Evolutionary conservation across 2,888 invertebrate genomes (phyloP).

Genomic region (Hirudinaria manillensis): DNA sequence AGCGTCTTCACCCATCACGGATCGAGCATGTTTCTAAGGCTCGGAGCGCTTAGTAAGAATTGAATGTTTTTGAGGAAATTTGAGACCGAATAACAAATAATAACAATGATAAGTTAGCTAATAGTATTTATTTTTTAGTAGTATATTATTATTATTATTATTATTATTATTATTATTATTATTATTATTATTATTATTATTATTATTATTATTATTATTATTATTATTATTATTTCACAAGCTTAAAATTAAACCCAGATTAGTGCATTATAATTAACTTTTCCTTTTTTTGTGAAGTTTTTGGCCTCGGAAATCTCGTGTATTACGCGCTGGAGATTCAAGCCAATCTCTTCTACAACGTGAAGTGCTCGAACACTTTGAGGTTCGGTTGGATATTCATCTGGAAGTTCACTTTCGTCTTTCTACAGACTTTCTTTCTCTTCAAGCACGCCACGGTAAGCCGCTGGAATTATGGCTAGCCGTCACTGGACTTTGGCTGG

Average conservation of each 20-base stretch:
- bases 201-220: too few species aligned
- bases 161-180: not conserved
- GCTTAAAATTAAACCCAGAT: too few species aligned
- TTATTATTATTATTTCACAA: too few species aligned
- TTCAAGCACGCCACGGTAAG: slow-evolving; percentile 62
- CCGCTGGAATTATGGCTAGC: not conserved
- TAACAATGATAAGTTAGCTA: not conserved
- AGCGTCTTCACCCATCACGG: slow-evolving; percentile 35
- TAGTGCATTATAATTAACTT: too few species aligned
- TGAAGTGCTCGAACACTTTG: not conserved
- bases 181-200: too few species aligned
- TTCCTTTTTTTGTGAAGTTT: slow-evolving; percentile 63
- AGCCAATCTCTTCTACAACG: slow-evolving; percentile 15
- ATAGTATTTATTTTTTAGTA: not conserved
- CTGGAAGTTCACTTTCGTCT: slow-evolving; percentile 89
- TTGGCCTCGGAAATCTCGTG: slow-evolving; percentile 92
- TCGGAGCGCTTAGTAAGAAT: slow-evolving; percentile 34
- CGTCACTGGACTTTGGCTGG: not conserved
- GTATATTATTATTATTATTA: slow-evolving; percentile 5
- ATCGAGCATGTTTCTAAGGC: slow-evolving; percentile 34
- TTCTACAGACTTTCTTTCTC: slow-evolving; percentile 97
- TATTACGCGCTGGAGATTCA: slow-evolving; percentile 38
- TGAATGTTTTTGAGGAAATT: too few species aligned
- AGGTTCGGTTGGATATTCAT: slow-evolving; percentile 33
- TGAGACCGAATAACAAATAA: too few species aligned